These are phyloP conservation scores for Pelobates fuscus DNA, from an alignment of 2,113 vertebrate species.

Conservation along the genomic window DNA sequence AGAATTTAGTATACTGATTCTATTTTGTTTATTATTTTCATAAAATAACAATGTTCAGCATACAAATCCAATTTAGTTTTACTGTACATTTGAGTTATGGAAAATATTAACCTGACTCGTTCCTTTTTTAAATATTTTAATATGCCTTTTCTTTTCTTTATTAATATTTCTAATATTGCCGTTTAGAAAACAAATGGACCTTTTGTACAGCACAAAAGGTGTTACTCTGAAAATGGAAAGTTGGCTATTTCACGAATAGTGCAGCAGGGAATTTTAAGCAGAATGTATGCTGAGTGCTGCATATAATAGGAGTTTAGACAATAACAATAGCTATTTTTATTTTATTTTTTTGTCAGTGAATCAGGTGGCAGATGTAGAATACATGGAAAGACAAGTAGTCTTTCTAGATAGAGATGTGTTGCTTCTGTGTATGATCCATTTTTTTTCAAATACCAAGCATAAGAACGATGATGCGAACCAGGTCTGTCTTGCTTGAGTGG, in stretches of 20 bases:
- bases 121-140: too few relatives aligned
- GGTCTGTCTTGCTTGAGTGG: conserved; percentile 26
- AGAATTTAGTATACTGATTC: too few relatives aligned
- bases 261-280: conserved; percentile 23
- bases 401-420: conserved; percentile 6
- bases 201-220: too few relatives aligned
- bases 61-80: too few relatives aligned
- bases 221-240: neutral
- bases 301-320: conserved; percentile 3
- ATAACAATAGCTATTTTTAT: conserved; percentile 27
- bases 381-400: conserved; percentile 17
- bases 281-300: conserved; percentile 10
- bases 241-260: conserved; percentile 24
- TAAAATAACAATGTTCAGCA: too few relatives aligned
- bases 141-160: neutral
- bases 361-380: conserved; percentile 21
- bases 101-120: too few relatives aligned
- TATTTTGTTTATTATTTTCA: too few relatives aligned
- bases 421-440: conserved; percentile 1
- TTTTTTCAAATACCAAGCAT: conserved; percentile 7
- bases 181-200: too few relatives aligned
- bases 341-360: conserved; percentile 22
- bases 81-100: too few relatives aligned
- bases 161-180: neutral
- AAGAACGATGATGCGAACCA: conserved; percentile 26